Evolutionary conservation across 1,140 invertebrate genomes (phyloP).

Genomic region (Pemphigus obesinymphae): DNA sequence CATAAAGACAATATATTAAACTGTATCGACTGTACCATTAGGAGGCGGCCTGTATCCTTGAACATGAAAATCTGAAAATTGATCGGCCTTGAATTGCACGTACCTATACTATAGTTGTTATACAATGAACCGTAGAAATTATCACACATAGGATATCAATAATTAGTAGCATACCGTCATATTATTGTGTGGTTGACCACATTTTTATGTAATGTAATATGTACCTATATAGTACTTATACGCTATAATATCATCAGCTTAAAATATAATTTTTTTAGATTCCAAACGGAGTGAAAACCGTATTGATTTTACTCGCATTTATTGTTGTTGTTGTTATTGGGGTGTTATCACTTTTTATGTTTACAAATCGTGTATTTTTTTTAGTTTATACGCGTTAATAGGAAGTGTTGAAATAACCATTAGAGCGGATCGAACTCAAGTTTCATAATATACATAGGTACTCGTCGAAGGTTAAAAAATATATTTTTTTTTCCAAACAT

Average conservation of each 20-base stretch:
- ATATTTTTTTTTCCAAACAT: not conserved
- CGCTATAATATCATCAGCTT: not conserved
- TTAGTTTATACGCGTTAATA: not conserved
- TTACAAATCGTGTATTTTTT: not conserved
- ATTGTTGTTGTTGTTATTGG: too few relatives aligned
- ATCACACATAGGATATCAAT: not conserved
- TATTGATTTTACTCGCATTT: too few relatives aligned
- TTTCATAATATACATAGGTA: not conserved
- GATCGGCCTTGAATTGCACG: not conserved
- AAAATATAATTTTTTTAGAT: not conserved
- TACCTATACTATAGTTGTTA: too few relatives aligned
- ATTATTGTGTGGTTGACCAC: not conserved
- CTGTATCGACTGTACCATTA: too few relatives aligned
- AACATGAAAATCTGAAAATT: slow-evolving; percentile 1
- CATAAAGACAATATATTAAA: not conserved
- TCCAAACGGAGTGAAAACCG: too few relatives aligned
- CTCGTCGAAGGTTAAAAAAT: not conserved
- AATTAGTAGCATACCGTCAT: not conserved
- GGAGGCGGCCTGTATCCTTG: not conserved
- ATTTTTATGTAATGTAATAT: not conserved
- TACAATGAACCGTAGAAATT: not conserved
- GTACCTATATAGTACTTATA: not conserved
- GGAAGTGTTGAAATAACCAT: not conserved
- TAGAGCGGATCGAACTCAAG: not conserved
- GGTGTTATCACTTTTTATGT: too few relatives aligned